Evolutionary conservation across 2,888 invertebrate species (phyloP).

Genomic region (Atrina japonica): DNA sequence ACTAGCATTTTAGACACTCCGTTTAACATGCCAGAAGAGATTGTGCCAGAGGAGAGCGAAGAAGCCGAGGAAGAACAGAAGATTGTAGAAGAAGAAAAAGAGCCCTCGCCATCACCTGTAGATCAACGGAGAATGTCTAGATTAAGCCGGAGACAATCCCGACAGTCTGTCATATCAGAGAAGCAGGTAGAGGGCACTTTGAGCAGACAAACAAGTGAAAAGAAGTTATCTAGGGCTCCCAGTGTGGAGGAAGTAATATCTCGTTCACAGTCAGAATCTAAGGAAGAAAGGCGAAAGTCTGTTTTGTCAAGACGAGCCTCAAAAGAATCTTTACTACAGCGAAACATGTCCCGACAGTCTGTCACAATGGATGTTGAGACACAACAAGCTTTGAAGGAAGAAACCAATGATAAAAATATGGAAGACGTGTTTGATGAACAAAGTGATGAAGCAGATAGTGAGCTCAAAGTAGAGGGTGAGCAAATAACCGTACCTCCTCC

Average conservation of each 20-base stretch:
- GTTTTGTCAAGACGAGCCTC: background rate
- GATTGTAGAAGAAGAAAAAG: conserved; percentile 22
- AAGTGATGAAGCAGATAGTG: conserved; percentile 1
- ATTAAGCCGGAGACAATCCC: no score
- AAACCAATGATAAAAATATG: background rate
- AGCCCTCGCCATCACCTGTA: background rate
- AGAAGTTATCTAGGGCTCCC: background rate
- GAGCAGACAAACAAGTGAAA: no score
- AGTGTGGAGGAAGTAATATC: conserved; percentile 4
- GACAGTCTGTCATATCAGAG: no score
- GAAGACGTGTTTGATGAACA: background rate
- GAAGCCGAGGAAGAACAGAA: conserved; percentile 24
- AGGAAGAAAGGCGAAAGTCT: conserved; percentile 2
- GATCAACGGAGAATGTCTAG: background rate
- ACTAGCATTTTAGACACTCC: conserved; percentile 22
- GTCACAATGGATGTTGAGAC: background rate
- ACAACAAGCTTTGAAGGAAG: background rate
- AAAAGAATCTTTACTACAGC: conserved; percentile 4
- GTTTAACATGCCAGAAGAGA: conserved; percentile 9
- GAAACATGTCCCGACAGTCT: conserved; percentile 18
- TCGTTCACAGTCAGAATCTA: background rate
- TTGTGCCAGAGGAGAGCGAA: conserved; percentile 15
- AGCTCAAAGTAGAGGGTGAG: conserved; percentile 12
- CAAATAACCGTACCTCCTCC: conserved; percentile 18
- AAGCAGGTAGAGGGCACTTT: no score